Percentiles rank a stretch among this genome's conserved stretches.
These are phyloP conservation scores for Andrena flavipes DNA, from an alignment of 2,888 invertebrate species.

Conservation along the genomic window DNA sequence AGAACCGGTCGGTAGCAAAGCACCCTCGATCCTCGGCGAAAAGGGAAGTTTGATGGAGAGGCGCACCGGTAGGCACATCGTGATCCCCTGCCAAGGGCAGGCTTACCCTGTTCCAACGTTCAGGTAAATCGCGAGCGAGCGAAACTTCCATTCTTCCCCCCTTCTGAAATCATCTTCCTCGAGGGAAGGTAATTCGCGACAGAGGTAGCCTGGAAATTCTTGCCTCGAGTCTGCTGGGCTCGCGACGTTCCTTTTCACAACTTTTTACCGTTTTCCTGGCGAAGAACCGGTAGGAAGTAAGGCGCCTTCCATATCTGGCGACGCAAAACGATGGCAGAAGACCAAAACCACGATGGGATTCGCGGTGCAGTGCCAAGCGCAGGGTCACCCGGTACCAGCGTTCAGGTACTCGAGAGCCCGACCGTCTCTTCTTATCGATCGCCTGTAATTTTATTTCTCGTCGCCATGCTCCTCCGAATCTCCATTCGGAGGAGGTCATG, in stretches of 20 bases:
- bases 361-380: constrained; percentile 90
- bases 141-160: neutral
- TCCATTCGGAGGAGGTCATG: constrained; percentile 3
- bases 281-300: constrained; percentile 84
- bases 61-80: constrained; percentile 84
- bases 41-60: constrained; percentile 85
- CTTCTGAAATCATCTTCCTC: too few species aligned
- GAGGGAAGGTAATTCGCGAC: too few species aligned
- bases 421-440: constrained; percentile 48
- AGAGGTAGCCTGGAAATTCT: too few species aligned
- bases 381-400: constrained; percentile 89
- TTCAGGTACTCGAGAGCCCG: constrained; percentile 87
- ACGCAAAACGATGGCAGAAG: constrained; percentile 82
- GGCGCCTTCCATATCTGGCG: constrained; percentile 82
- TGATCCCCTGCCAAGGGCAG: constrained; percentile 88
- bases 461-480: neutral
- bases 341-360: constrained; percentile 83
- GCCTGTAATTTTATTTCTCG: constrained; percentile 40
- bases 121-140: constrained; percentile 87
- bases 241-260: neutral
- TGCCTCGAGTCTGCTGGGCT: neutral
- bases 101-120: constrained; percentile 89
- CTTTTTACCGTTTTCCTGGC: constrained; percentile 32
- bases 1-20: constrained; percentile 87
- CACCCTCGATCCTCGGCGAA: constrained; percentile 86